Percentiles rank a stretch among this genome's conserved stretches.
Conservation (phyloP, 2,113 vertebrate species). For the Hystrix brachyura region DNA sequence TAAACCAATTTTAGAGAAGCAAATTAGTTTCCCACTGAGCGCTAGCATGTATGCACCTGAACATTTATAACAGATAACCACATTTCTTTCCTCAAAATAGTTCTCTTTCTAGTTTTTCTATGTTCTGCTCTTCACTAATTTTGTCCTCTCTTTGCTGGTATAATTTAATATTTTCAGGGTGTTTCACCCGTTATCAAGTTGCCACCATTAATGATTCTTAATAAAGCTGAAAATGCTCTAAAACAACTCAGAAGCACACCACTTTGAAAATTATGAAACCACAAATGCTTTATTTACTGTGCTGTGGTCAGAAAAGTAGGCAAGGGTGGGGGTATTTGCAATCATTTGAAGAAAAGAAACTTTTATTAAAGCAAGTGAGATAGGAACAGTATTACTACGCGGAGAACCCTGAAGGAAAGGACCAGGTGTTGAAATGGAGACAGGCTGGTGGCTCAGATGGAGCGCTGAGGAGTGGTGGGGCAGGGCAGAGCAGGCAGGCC, state of each 20-base stretch:
- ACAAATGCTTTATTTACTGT: background rate
- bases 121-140: background rate
- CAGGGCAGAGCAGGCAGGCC: background rate
- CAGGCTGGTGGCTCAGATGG: background rate
- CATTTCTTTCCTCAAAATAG: background rate
- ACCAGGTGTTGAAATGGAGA: background rate
- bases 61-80: background rate
- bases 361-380: background rate
- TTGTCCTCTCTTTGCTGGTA: background rate
- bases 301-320: background rate
- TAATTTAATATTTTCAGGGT: background rate
- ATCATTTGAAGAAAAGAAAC: background rate
- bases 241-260: background rate
- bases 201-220: background rate
- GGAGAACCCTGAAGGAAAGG: background rate
- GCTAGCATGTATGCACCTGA: background rate
- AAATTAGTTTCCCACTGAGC: background rate
- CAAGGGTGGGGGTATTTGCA: background rate
- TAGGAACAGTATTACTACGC: background rate
- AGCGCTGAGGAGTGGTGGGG: background rate
- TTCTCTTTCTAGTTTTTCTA: slow-evolving; percentile 16
- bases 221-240: background rate
- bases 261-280: slow-evolving; percentile 20
- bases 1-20: slow-evolving; percentile 4
- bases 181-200: slow-evolving; percentile 13